Evolutionary conservation across 2,797 vertebrate species (phyloP), one percentile per base, ranked within the genome.

Genomic region (Hipposideros larvatus): DNA sequence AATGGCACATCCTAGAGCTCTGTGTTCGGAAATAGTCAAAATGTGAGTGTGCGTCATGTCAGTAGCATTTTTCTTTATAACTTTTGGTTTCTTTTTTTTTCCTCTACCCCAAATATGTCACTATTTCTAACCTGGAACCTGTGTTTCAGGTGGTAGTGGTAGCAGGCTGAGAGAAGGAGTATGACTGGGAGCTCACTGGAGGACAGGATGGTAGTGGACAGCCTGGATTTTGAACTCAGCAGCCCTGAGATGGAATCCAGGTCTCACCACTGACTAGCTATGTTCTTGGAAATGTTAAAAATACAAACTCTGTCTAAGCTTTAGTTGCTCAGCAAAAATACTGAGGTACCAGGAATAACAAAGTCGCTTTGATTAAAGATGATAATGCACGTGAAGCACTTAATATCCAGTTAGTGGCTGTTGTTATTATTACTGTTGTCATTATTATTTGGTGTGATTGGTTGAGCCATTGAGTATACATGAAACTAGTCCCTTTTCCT

Each of bases 141-240:
- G n/a, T 8, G 19, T 68, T 78, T 79, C 51, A 77, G 34, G 22
- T 48, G 37, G 34, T 78, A 11, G 13, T 41, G 37, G 37, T 41
- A 59, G 46, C 24, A 57, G 1, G 9, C 0, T 10, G 53, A 24
- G 31, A 18, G 19, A 65, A 37, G 0, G 2, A 21, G 24, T 24
- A 6, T 48, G 63, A 57, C 18, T 16, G 46, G 22, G 85, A 48
- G 43, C 46, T 77, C 80, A 31, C 11, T 59, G 79, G 28, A 71
- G 13, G 53, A 31, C 28, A 48, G 37, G 10, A 14, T 4, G 16
- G 75, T 10, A 34, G 18, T n/a, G 31, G 37, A n/a, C 6, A 46
- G 57, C 14, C 61, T 53, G 80, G 48, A 61, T n/a, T 94, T 83
- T 66, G 59, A 94, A 88, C 8, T 22, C 48, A 16, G 63, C 21